Evolutionary conservation across 1,140 invertebrate genomes (phyloP).

Genomic region (Trachymyrmex septentrionalis): DNA sequence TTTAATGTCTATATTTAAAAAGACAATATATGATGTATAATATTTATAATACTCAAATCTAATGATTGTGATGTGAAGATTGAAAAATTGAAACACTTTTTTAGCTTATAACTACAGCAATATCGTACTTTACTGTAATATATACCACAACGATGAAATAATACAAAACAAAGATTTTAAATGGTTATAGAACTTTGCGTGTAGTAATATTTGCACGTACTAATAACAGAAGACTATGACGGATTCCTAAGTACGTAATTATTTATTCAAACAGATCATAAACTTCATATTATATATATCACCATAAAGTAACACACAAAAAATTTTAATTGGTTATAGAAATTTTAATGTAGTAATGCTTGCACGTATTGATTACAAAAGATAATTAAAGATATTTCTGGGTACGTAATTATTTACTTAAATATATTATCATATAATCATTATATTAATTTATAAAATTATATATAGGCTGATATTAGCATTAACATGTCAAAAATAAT

Average conservation of each 20-base stretch:
- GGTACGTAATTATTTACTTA: background rate
- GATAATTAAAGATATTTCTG: background rate
- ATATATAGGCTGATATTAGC: background rate
- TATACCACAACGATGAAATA: background rate
- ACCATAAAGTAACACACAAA: background rate
- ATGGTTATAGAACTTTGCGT: background rate
- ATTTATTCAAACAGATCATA: background rate
- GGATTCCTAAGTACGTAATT: background rate
- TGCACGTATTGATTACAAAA: background rate
- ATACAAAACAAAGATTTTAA: background rate
- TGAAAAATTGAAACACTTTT: constrained; percentile 2
- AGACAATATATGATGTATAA: background rate
- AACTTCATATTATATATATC: background rate
- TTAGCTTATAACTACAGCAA: constrained; percentile 37
- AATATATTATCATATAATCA: background rate
- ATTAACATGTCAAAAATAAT: background rate
- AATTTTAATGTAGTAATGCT: background rate
- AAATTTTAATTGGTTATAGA: background rate
- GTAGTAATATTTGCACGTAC: background rate
- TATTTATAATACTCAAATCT: background rate
- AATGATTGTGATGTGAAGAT: background rate
- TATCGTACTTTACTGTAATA: constrained; percentile 54
- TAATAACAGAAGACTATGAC: background rate
- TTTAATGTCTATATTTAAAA: background rate
- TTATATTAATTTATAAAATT: background rate